phyloP scores from a whole-genome alignment of 64 coral and sea anemone genomes.

The Montipora efflorescens region DNA sequence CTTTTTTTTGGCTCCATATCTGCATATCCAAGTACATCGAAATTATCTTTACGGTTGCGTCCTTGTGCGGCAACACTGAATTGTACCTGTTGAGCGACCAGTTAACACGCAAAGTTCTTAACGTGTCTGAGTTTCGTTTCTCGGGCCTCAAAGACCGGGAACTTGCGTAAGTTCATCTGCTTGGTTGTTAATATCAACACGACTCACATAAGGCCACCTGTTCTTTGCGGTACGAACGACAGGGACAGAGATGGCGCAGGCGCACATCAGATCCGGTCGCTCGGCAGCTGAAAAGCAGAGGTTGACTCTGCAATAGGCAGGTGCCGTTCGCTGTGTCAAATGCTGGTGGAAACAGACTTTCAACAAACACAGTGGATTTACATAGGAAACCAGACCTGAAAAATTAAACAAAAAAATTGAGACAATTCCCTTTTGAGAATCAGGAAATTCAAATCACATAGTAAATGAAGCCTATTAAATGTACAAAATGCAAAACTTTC shows the following conservation, averaged over 20 bases:
- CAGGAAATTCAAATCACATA: neutral
- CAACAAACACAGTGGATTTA: neutral
- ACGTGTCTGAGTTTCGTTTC: too few relatives aligned
- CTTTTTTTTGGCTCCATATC: too few relatives aligned
- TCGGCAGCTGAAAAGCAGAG: conserved; percentile 64
- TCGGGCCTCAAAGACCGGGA: too few relatives aligned
- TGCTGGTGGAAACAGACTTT: conserved; percentile 31
- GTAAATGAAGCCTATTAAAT: too few relatives aligned
- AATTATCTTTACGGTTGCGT: too few relatives aligned
- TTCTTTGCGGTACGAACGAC: conserved; percentile 66
- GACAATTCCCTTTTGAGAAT: neutral
- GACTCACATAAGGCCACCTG: conserved; percentile 67
- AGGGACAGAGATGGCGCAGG: conserved; percentile 35
- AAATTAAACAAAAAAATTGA: neutral
- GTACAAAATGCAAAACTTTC: too few relatives aligned
- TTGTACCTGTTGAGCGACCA: too few relatives aligned
- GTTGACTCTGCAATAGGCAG: conserved; percentile 44
- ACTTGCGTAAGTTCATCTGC: too few relatives aligned
- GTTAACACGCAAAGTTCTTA: too few relatives aligned
- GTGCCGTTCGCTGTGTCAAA: conserved; percentile 12
- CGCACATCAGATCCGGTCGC: neutral
- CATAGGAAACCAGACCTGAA: conserved; percentile 12
- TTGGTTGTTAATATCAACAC: neutral
- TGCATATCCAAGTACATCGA: too few relatives aligned
- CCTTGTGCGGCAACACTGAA: too few relatives aligned